Base-by-base conservation (phyloP, 2,888 invertebrate species). In the Hofmannophila pseudospretella region DNA sequence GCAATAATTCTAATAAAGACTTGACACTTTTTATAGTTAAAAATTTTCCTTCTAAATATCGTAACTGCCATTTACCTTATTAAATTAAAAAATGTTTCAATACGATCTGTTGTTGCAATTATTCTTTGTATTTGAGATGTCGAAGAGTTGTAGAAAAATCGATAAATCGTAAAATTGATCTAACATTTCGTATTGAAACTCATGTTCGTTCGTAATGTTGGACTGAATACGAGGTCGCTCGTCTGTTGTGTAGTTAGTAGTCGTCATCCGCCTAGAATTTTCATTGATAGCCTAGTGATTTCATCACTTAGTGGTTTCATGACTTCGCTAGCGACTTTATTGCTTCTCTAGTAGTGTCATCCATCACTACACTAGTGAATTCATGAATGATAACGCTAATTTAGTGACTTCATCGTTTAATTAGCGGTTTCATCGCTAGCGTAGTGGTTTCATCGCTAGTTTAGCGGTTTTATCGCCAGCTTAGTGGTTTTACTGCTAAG, bases 1-100 rank as follows among this genome's bases (percentile, higher is more conserved):
- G 79, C 78, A 81, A 80, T 80, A 82, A 85, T 75, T 79, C 60
- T 72, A 68, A 62, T 62, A 54, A 82, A 85, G 84, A 85, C 85
- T 84, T 82, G 59, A 75, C 63, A 72, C 67, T 74, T 76, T 71
- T 75, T 80, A 70, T 79, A 79, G 76, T 63, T 67, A 56, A 76
- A 77, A 69, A 61, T 67, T 74, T 74, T 65, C 59, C 67, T 77
- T 73, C 65, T 70, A 65, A 53, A 16, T 68, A 69, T 71, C 53
- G 63, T 58, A 60, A 84, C 78, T 82, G 82, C 81, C 84, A 82
- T 82, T 84, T 78, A 75, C 69, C 66, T 65, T 65, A 67, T 65
- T 32, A 29, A 22, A 26, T 23, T 28, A 29, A 33, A 13, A 20
- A 22, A 32, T 13, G 32, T 32, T 29, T 40, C 14, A 19, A 13